Evolutionary conservation across 2,888 invertebrate genomes (phyloP).

Genomic region (Eupithecia pulchellata): DNA sequence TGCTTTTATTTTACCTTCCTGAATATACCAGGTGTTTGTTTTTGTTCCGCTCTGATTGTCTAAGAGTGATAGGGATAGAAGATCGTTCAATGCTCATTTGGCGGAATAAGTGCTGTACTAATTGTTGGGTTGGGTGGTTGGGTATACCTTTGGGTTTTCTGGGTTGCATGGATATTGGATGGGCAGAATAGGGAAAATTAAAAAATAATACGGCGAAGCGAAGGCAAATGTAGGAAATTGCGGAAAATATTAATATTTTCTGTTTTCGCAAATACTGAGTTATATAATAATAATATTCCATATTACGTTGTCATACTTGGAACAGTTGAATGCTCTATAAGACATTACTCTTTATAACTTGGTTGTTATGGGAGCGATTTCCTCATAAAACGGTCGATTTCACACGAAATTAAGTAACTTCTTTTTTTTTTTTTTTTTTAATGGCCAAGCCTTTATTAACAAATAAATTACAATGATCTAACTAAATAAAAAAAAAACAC

Average conservation of each 20-base stretch:
- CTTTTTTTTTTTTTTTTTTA: no score
- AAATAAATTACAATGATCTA: no score
- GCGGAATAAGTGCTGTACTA: constrained; percentile 19
- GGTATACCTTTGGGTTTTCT: constrained; percentile 13
- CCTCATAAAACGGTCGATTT: background rate
- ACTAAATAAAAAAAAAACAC: no score
- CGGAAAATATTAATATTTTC: background rate
- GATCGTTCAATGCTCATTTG: constrained; percentile 31
- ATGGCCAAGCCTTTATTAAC: no score
- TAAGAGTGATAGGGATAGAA: constrained; percentile 35
- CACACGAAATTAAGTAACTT: no score
- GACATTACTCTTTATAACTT: background rate
- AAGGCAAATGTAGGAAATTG: background rate
- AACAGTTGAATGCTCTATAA: background rate
- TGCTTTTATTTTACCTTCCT: constrained; percentile 24
- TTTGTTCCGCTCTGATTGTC: constrained; percentile 39
- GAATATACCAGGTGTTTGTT: constrained; percentile 36
- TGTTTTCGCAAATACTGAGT: background rate
- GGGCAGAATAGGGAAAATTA: constrained; percentile 17
- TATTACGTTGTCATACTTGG: no score
- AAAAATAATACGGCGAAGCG: constrained; percentile 3
- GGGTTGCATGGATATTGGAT: constrained; percentile 20
- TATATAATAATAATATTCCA: no score
- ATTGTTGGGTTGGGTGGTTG: constrained; percentile 18
- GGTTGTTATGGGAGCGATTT: background rate